These are phyloP conservation scores for Lamellibrachia luymesi DNA, from an alignment of 1,140 invertebrate genomes.

Conservation along the genomic window DNA sequence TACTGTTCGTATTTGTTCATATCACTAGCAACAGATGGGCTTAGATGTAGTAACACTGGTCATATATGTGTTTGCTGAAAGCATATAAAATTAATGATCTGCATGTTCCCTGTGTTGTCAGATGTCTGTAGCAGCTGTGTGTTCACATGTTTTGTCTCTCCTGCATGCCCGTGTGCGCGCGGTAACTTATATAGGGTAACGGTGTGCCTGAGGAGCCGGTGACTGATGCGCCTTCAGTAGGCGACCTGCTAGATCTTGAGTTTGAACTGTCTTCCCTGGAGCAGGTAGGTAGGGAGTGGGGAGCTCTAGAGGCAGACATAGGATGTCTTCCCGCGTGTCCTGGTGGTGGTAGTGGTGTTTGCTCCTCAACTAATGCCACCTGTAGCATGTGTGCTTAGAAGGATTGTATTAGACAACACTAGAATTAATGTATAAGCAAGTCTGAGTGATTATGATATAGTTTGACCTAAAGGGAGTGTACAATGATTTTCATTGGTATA, in stretches of 20 bases:
- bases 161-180: conserved; percentile 21
- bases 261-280: conserved; percentile 87
- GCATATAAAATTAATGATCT: neutral
- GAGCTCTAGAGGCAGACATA: neutral
- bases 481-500: too few species aligned
- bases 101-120: neutral
- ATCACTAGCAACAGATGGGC: neutral
- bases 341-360: neutral
- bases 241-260: conserved; percentile 89
- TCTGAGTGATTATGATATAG: neutral
- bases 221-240: conserved; percentile 55
- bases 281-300: conserved; percentile 56
- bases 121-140: neutral
- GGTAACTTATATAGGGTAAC: conserved; percentile 20
- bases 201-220: neutral
- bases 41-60: neutral
- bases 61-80: neutral
- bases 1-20: neutral
- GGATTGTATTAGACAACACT: neutral
- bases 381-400: neutral
- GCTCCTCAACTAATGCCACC: neutral
- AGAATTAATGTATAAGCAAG: neutral
- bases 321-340: neutral
- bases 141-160: neutral
- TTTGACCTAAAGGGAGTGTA: too few species aligned